These are phyloP conservation scores for Neofelis nebulosa DNA, from an alignment of 2,113 vertebrate species.

Conservation along the genomic window DNA sequence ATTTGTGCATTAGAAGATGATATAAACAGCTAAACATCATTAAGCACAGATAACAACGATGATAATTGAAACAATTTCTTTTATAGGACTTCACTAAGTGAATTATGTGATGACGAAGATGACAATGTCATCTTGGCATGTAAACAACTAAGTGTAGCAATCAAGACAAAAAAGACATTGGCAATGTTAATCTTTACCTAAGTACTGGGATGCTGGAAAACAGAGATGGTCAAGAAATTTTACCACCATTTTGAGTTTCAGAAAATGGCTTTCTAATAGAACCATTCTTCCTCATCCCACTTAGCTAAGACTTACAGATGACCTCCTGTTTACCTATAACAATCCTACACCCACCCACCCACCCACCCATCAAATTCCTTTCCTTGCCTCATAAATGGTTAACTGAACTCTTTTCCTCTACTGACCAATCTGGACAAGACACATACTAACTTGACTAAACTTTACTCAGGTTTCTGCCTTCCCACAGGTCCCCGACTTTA, in stretches of 20 bases:
- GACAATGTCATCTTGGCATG: conserved; percentile 68
- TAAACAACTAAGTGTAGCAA: conserved; percentile 64
- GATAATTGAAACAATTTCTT: not conserved
- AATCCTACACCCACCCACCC: too few species aligned
- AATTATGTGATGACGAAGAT: conserved; percentile 68
- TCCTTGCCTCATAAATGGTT: not conserved
- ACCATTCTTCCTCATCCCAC: not conserved
- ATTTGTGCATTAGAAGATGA: not conserved
- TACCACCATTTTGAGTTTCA: not conserved
- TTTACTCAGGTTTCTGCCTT: not conserved
- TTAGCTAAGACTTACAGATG: not conserved
- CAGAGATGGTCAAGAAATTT: not conserved
- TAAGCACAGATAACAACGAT: not conserved
- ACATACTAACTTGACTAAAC: not conserved
- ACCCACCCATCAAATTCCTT: not conserved
- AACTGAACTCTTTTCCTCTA: not conserved
- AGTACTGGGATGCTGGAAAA: not conserved
- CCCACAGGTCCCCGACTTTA: not conserved
- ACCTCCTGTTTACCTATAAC: not conserved
- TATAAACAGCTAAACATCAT: not conserved
- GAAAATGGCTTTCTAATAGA: not conserved
- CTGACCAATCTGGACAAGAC: not conserved
- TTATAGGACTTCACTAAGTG: conserved; percentile 58
- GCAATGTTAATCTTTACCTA: not conserved
- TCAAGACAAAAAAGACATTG: not conserved